phyloP scores from a whole-genome alignment of 1,140 invertebrate species.

The Trichonephila inaurata region DNA sequence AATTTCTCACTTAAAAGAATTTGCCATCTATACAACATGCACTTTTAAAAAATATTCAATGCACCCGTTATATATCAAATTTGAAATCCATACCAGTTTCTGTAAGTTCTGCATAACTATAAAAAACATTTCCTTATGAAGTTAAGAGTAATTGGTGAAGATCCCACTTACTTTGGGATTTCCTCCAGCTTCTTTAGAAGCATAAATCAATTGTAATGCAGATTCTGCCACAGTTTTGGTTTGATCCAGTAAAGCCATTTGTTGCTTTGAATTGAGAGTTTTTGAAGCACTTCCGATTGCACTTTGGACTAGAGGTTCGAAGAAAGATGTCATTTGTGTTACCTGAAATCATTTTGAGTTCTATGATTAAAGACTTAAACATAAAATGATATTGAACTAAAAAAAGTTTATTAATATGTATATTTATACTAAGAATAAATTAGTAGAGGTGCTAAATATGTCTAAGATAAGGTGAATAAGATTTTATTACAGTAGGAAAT shows the following conservation, averaged over 20 bases:
- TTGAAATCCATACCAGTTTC: no score
- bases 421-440: neutral
- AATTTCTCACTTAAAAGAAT: no score
- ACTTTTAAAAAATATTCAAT: no score
- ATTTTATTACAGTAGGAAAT: neutral
- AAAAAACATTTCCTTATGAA: no score
- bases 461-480: neutral
- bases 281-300: conserved; percentile 92
- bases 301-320: conserved; percentile 91
- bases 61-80: no score
- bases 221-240: conserved; percentile 97
- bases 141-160: no score
- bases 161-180: conserved; percentile 87
- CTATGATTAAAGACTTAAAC: neutral
- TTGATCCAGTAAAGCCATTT: conserved; percentile 93
- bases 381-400: neutral
- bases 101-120: no score
- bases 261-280: conserved; percentile 93
- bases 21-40: no score
- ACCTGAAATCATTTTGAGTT: conserved; percentile 81
- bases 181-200: conserved; percentile 94
- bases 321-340: conserved; percentile 89
- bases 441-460: neutral
- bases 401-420: neutral
- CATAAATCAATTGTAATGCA: conserved; percentile 90